Percentiles rank a stretch among this genome's conserved stretches.
Evolutionary conservation across 2,888 invertebrate genomes (phyloP).

Genomic region (Bursaphelenchus okinawaensis): DNA sequence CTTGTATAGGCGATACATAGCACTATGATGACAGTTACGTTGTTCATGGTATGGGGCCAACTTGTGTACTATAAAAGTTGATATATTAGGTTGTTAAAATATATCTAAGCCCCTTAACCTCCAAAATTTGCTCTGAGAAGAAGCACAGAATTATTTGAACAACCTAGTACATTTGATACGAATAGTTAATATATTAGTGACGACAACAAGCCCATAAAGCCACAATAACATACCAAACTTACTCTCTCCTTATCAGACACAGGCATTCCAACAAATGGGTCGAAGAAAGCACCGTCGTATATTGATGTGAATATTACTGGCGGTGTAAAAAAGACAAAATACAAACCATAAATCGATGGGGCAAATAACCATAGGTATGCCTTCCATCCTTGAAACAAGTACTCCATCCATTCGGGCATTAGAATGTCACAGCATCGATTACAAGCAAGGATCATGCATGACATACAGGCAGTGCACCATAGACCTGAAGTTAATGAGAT

Average conservation of each 20-base stretch:
- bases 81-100: too few species aligned
- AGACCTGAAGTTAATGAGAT: constrained; percentile 10
- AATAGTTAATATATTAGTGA: too few species aligned
- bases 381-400: constrained; percentile 18
- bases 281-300: constrained; percentile 28
- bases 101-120: too few species aligned
- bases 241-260: constrained; percentile 6
- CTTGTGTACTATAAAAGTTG: background rate
- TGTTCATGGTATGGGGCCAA: constrained; percentile 1
- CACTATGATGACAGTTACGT: background rate
- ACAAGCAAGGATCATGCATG: constrained; percentile 22
- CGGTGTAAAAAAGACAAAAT: constrained; percentile 26
- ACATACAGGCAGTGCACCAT: constrained; percentile 26
- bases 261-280: constrained; percentile 23
- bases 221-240: background rate
- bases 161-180: too few species aligned
- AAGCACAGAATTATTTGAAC: too few species aligned
- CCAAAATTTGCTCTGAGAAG: too few species aligned
- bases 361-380: constrained; percentile 18
- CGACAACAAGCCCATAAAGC: too few species aligned
- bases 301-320: constrained; percentile 21
- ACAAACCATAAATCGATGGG: constrained; percentile 23
- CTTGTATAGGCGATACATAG: background rate
- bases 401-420: constrained; percentile 13
- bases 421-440: constrained; percentile 22